These are phyloP conservation scores for Microctonus brassicae DNA, from an alignment of 2,888 invertebrate species.

Conservation along the genomic window DNA sequence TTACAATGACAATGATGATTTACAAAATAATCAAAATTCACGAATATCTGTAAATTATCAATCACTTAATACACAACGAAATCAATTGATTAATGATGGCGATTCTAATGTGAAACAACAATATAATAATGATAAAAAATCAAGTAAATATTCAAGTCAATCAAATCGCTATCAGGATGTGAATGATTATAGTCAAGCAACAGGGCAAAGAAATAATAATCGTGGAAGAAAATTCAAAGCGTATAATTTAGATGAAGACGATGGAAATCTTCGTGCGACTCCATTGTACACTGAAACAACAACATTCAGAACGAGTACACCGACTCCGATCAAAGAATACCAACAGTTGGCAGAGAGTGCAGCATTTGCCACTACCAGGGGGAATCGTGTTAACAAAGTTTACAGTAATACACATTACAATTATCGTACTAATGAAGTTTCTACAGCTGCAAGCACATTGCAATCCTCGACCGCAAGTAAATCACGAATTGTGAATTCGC, in stretches of 20 bases:
- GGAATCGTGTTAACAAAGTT: slow-evolving; percentile 57
- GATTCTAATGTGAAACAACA: slow-evolving; percentile 50
- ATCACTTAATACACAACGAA: slow-evolving; percentile 48
- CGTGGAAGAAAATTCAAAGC: slow-evolving; percentile 1
- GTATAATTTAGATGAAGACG: slow-evolving; percentile 27
- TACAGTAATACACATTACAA: slow-evolving; percentile 50
- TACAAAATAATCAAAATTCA: slow-evolving; percentile 28
- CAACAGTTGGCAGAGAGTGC: slow-evolving; percentile 84
- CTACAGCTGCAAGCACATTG: slow-evolving; percentile 42
- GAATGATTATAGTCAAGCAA: slow-evolving; percentile 26
- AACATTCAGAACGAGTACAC: slow-evolving; percentile 69
- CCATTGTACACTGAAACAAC: slow-evolving; percentile 62
- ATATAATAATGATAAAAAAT: slow-evolving; percentile 46
- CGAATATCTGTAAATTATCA: slow-evolving; percentile 48
- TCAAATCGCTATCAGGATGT: slow-evolving; percentile 4
- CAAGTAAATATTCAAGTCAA: slow-evolving; percentile 40
- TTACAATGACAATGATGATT: slow-evolving; percentile 39
- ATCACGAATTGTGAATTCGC: slow-evolving; percentile 20
- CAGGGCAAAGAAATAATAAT: slow-evolving; percentile 2
- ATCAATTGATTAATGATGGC: slow-evolving; percentile 49
- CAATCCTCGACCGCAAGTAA: slow-evolving; percentile 32
- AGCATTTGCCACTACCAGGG: slow-evolving; percentile 77
- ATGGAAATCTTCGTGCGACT: slow-evolving; percentile 48
- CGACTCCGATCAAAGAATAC: slow-evolving; percentile 73
- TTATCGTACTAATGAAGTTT: slow-evolving; percentile 43